These are phyloP conservation scores for Ips typographus DNA, from an alignment of 1,140 invertebrate species.

Conservation along the genomic window DNA sequence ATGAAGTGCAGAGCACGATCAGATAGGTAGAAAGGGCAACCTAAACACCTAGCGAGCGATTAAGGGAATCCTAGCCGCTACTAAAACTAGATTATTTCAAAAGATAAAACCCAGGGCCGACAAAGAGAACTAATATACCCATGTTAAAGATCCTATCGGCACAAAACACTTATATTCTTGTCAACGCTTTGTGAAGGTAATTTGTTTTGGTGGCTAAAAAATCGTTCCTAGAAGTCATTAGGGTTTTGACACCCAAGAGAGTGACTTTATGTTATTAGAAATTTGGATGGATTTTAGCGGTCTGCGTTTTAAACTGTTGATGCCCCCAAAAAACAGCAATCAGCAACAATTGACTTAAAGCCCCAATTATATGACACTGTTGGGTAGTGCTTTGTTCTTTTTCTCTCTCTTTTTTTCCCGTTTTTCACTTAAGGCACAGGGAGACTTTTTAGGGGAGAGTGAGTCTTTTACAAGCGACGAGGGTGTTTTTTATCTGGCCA, in stretches of 20 bases:
- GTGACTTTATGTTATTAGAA: constrained; percentile 1
- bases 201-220: constrained; percentile 28
- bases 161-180: constrained; percentile 34
- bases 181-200: constrained; percentile 28
- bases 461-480: constrained; percentile 49
- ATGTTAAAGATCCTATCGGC: constrained; percentile 34
- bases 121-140: constrained; percentile 36
- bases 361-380: constrained; percentile 37
- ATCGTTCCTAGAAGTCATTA: constrained; percentile 18
- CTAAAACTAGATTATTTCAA: constrained; percentile 29
- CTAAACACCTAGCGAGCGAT: constrained; percentile 17
- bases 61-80: constrained; percentile 28
- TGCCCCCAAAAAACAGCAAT: too few relatives aligned
- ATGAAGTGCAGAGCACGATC: too few relatives aligned
- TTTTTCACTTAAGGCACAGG: constrained; percentile 39
- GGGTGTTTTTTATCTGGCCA: constrained; percentile 52
- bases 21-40: constrained; percentile 1
- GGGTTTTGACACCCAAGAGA: constrained; percentile 5
- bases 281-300: background rate
- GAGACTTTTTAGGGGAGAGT: constrained; percentile 41
- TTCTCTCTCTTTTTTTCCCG: constrained; percentile 30
- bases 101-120: constrained; percentile 29
- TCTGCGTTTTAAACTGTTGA: too few relatives aligned
- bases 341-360: constrained; percentile 17
- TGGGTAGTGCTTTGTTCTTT: constrained; percentile 31